Evolutionary conservation across 1,140 invertebrate species (phyloP).

Genomic region (Pogonomyrmex californicus): DNA sequence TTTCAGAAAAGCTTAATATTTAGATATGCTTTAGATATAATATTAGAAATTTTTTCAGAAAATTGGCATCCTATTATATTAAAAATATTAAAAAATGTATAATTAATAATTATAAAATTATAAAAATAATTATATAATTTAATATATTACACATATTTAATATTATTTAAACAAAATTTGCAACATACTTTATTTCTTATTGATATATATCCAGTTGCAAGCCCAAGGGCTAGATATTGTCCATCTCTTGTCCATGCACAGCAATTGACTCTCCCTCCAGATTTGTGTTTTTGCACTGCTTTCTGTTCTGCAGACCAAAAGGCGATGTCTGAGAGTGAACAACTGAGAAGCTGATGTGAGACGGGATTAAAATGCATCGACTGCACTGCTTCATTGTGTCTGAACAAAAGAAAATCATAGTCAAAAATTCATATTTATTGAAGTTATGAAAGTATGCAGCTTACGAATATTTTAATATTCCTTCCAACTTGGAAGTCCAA

Average conservation of each 20-base stretch:
- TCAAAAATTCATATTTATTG: conserved; percentile 22
- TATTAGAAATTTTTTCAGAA: too few relatives aligned
- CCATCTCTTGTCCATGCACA: conserved; percentile 99
- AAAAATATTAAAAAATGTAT: too few relatives aligned
- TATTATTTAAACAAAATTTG: conserved; percentile 36
- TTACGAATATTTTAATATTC: conserved; percentile 98
- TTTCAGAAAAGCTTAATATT: too few relatives aligned
- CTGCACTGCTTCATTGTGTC: conserved; percentile 98
- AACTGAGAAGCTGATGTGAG: conserved; percentile 96
- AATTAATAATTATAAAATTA: neutral
- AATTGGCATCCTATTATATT: too few relatives aligned
- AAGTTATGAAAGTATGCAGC: conserved; percentile 79
- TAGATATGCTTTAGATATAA: too few relatives aligned
- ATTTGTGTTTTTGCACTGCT: conserved; percentile 97
- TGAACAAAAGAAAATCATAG: conserved; percentile 83
- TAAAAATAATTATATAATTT: neutral
- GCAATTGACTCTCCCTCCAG: conserved; percentile 94
- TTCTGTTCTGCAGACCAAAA: conserved; percentile 99
- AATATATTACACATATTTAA: conserved; percentile 6
- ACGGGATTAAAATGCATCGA: conserved; percentile 98
- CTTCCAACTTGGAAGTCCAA: conserved; percentile 99
- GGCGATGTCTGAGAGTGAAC: conserved; percentile 97
- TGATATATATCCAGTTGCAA: conserved; percentile 95
- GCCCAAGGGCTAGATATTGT: conserved; percentile 96
- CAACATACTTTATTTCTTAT: conserved; percentile 92